Base-by-base conservation (phyloP, 2,113 vertebrate genomes). In the Entosphenus tridentatus region DNA sequence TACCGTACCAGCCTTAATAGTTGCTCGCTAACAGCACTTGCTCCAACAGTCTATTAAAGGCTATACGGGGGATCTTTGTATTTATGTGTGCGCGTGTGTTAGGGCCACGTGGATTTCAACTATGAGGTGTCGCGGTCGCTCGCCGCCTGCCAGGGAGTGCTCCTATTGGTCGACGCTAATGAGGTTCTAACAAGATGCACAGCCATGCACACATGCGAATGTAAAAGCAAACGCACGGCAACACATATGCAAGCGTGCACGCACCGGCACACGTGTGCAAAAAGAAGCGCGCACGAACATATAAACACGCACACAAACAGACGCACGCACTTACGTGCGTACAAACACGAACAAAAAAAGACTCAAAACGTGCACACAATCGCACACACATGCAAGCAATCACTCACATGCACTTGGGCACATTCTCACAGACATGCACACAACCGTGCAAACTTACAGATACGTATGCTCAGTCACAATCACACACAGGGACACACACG, bases 51-150 rank as follows among this genome's bases (percentile, higher is more conserved):
- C 39, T 39, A 5, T 39, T 39, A 39, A 39, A 39, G 39, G 39
- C 39, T 39, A 39, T 39, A 7, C 39, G 39, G 39, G 39, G 39
- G 39, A 7, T 39, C 39, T 39, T 39, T 39, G 39, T 39, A 39
- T 39, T 39, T 39, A 39, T 39, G 39, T 39, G 39, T 39, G 39
- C 39, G 39, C 39, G 39, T 39, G 39, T 39, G 39, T 8, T 71
- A 98, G 93, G 93, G 93, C 69, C 92, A 98, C 0, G 92, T 95
- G 57, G 92, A 98, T 82, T 98, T 98, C 80, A 97, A 80, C 77
- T 98, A 97, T 73, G 92, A 98, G 77, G 92, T 98, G 1, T 89
- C 88, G 10, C 81, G 93, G 9, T 98, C 92, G 0, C 80, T 98
- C 1, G 89, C 89, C 57, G 93, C 93, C 8, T 98, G 90, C 73